A percentile compares a stretch with the other conserved stretches of the same genome.
phyloP scores from a whole-genome alignment of 2,888 invertebrate species.

The Dorcus hopei region DNA sequence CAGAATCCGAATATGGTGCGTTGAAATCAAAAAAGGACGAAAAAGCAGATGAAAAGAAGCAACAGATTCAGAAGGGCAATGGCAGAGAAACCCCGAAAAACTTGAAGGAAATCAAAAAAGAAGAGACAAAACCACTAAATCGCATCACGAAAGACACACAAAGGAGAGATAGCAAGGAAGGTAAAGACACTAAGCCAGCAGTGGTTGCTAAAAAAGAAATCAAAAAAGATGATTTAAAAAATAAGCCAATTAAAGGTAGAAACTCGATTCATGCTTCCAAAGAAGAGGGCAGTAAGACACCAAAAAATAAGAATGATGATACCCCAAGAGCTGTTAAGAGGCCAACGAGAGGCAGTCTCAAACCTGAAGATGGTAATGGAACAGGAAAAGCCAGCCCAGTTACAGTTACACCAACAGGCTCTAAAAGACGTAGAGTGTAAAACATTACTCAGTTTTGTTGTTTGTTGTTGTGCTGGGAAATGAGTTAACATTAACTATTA shows the following conservation, averaged over 20 bases:
- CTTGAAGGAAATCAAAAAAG: slow-evolving; percentile 37
- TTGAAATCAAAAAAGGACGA: slow-evolving; percentile 42
- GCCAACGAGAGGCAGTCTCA: slow-evolving; percentile 49
- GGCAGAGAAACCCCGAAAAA: slow-evolving; percentile 42
- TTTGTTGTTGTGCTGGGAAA: background rate
- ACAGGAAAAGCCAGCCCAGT: slow-evolving; percentile 47
- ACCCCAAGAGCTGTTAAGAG: slow-evolving; percentile 42
- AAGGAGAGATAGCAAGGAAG: slow-evolving; percentile 40
- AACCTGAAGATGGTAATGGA: slow-evolving; percentile 47
- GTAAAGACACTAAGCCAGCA: slow-evolving; percentile 32
- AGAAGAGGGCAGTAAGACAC: slow-evolving; percentile 31
- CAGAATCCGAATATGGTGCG: slow-evolving; percentile 53
- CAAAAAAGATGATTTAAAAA: slow-evolving; percentile 40
- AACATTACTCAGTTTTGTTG: slow-evolving; percentile 1
- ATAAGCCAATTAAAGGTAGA: slow-evolving; percentile 33
- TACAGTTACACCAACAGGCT: slow-evolving; percentile 36
- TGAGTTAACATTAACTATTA: background rate
- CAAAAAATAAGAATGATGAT: slow-evolving; percentile 37
- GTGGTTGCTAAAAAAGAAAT: slow-evolving; percentile 42
- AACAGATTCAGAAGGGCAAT: slow-evolving; percentile 24
- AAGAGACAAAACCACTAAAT: slow-evolving; percentile 35
- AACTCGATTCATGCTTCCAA: slow-evolving; percentile 25
- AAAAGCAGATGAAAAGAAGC: slow-evolving; percentile 36
- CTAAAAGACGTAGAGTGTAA: slow-evolving; percentile 31
- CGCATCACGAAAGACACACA: slow-evolving; percentile 31